Evolutionary conservation across 1,140 invertebrate genomes (phyloP), one percentile per base, ranked within the genome.

Genomic region (Diorhabda carinulata): DNA sequence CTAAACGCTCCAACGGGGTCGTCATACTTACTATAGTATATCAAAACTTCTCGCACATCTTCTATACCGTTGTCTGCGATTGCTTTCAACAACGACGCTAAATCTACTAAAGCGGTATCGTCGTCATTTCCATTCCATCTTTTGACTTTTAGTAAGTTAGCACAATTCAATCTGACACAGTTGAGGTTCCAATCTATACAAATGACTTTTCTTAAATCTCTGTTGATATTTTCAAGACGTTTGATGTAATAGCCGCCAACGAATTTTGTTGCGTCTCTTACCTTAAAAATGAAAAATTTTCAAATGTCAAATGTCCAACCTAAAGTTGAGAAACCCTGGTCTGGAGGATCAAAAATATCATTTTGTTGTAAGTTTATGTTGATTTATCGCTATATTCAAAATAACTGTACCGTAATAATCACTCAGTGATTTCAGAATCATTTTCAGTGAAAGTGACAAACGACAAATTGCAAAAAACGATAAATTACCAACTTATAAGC

Each of bases 211-310:
- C 87, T 92, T 45, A 99, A 84, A 85, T 99, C 97, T 68, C 98
- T 86, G 81, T 99, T 99, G 4, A 99, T 84, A 75, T 92, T 92
- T 74, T 92, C 90, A 61, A 99, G 84, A 84, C 98, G 97, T 84
- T 99, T 99, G 0, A 98, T 90, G 82, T 99, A 97, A 76, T 94
- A 90, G 0, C 97, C 97, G 80, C 98, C 89, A 61, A 93, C 87
- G 82, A 98, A 99, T 77, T 95, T 90, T 2, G 98, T 99, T 2
- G 97, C 93, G 85, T 99, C 98, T 76, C 97, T 84, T 70, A 96
- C 25, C 25, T 25, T 25, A 25, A 25, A 25, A 25, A 25, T 25
- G 25, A 25, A 25, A 25, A 25, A 25, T 25, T 25, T 25, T 25
- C 25, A 25, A 25, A 25, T 25, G 25, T 25, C 25, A 25, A 25